These are phyloP conservation scores for Laticauda laticaudata DNA, from an alignment of 2,113 vertebrate species.

Conservation along the genomic window DNA sequence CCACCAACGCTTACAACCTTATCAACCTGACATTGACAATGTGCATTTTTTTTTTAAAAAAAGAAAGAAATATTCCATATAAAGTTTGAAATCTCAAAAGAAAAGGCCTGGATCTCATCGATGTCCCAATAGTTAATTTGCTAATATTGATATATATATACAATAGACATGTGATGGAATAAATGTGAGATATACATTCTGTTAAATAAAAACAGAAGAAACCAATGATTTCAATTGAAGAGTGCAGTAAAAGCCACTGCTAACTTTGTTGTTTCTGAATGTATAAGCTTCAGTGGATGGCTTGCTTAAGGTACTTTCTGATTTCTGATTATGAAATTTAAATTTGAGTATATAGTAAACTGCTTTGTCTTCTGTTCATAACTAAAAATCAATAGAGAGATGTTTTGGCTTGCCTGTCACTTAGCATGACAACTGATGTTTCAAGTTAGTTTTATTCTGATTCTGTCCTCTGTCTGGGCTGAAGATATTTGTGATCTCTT, in stretches of 20 bases:
- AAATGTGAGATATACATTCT: background rate
- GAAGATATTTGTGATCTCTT: background rate
- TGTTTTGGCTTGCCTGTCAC: background rate
- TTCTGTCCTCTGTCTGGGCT: background rate
- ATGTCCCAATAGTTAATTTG: too few relatives aligned
- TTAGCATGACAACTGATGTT: background rate
- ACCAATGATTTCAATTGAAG: background rate
- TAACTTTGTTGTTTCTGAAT: background rate
- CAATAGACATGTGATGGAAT: background rate
- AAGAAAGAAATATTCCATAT: background rate
- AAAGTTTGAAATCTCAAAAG: background rate
- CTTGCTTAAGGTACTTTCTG: background rate
- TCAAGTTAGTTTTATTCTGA: background rate
- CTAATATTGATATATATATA: background rate
- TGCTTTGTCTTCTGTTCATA: background rate
- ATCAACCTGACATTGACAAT: too few relatives aligned
- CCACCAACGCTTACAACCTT: too few relatives aligned
- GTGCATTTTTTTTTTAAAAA: too few relatives aligned
- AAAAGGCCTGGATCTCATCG: background rate
- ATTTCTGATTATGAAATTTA: background rate
- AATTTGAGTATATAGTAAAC: background rate
- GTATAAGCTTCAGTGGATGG: background rate
- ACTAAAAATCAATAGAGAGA: background rate
- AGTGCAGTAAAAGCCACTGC: background rate
- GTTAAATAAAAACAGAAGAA: background rate